Evolutionary conservation across 2,888 invertebrate genomes (phyloP).

Genomic region (Drosophila neonasuta): DNA sequence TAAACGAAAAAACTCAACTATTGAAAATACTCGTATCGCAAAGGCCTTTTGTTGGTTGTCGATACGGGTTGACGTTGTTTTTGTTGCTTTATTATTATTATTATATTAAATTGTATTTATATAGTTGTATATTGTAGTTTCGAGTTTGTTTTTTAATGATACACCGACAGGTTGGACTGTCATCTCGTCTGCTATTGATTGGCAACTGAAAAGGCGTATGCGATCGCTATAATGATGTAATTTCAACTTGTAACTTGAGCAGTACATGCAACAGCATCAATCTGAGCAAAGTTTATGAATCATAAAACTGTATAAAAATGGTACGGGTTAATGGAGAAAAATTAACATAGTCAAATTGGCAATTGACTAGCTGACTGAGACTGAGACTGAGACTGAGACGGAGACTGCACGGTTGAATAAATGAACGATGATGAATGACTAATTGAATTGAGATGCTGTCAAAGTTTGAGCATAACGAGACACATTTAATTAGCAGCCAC

Average conservation of each 20-base stretch:
- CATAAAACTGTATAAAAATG: conserved; percentile 28
- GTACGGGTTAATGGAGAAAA: conserved; percentile 21
- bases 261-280: conserved; percentile 17
- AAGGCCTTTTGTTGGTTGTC: conserved; percentile 33
- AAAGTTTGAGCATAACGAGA: conserved; percentile 47
- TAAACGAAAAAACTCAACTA: conserved; percentile 17
- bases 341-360: conserved; percentile 54
- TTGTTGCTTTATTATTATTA: conserved; percentile 26
- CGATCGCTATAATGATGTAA: conserved; percentile 41
- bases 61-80: conserved; percentile 17
- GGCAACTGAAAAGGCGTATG: conserved; percentile 10
- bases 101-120: conserved; percentile 37
- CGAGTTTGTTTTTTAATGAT: conserved; percentile 24
- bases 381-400: conserved; percentile 26
- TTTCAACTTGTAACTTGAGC: conserved; percentile 21
- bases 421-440: conserved; percentile 37
- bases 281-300: conserved; percentile 30
- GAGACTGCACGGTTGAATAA: conserved; percentile 30
- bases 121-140: conserved; percentile 21
- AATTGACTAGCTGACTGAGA: conserved; percentile 21
- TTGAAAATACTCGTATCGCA: conserved; percentile 5
- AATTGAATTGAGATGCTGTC: conserved; percentile 52
- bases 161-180: conserved; percentile 18
- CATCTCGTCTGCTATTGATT: conserved; percentile 18
- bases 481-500: conserved; percentile 37